phyloP scores from a whole-genome alignment of 2,888 invertebrate species.

The Aspidapion aeneum region DNA sequence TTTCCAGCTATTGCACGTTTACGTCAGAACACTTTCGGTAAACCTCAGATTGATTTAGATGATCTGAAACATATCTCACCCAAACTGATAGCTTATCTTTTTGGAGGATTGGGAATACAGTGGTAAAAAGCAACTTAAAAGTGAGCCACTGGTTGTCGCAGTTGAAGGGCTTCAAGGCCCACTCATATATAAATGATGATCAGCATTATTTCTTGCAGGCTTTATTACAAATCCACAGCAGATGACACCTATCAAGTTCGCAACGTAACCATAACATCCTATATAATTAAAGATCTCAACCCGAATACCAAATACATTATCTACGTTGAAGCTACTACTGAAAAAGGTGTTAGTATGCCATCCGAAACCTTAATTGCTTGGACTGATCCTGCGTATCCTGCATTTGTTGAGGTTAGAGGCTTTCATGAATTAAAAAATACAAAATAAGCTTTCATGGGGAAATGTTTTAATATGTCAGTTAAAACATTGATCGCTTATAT shows the following conservation, averaged over 20 bases:
- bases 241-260: conserved; percentile 58
- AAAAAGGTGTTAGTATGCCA: conserved; percentile 68
- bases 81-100: no score
- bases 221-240: conserved; percentile 66
- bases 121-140: no score
- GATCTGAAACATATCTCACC: no score
- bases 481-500: not conserved
- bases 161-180: no score
- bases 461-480: conserved; percentile 1
- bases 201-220: conserved; percentile 47
- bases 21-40: no score
- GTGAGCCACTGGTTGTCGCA: no score
- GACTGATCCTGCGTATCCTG: conserved; percentile 85
- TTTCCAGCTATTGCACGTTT: no score
- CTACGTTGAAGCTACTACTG: conserved; percentile 68
- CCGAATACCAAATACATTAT: conserved; percentile 82
- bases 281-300: conserved; percentile 65
- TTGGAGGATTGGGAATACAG: no score
- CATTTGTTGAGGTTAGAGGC: conserved; percentile 84
- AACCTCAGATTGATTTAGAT: no score
- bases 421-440: no score
- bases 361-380: conserved; percentile 81
- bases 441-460: no score
- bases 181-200: no score
- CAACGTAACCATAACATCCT: conserved; percentile 66